Base-by-base conservation (phyloP, 1,140 invertebrate genomes). In the Hypothenemus hampei region DNA sequence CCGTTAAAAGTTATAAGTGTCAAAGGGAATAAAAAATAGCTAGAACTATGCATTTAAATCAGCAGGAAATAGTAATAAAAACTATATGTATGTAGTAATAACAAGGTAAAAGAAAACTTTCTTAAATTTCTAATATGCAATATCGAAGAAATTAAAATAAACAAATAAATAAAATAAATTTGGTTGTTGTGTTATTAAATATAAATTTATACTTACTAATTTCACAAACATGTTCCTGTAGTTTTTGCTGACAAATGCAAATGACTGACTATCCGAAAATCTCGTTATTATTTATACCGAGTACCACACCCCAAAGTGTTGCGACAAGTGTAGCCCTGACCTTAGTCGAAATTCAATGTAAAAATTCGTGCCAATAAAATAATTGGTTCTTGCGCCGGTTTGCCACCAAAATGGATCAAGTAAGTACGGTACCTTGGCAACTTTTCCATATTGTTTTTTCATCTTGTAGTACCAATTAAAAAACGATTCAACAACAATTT, bases 181-280 rank as follows among this genome's bases (percentile, higher is more conserved):
- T n/a, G n/a, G n/a, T n/a, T n/a, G n/a, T n/a, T n/a, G n/a, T n/a
- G 6, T 7, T 37, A 8, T 16, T 6, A 37, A 16, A 10, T 16
- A 37, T 37, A 37, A 37, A 16, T 7, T 6, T n/a, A 23, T 23
- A 66, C 66, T 68, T 62, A 69, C 68, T 66, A 69, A 64, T 69
- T 69, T 69, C 67, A 69, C 66, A 64, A 68, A 68, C 68, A 69
- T 69, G 64, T 69, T 67, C 66, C 64, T 61, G 41, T 20, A n/a
- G 45, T 49, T 60, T 59, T 62, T 65, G 59, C 57, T 64, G 64
- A 58, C 62, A 57, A 65, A 59, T 64, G 60, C 57, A 65, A 62
- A 66, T 59, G 64, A 61, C 62, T 58, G 63, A 49, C 57, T 49
- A 54, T 58, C 50, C 55, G 58, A 61, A 66, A 68, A 57, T 64